These are phyloP conservation scores for Enteromius paludinosus DNA, from an alignment of 2,797 vertebrate genomes.

Conservation along the genomic window DNA sequence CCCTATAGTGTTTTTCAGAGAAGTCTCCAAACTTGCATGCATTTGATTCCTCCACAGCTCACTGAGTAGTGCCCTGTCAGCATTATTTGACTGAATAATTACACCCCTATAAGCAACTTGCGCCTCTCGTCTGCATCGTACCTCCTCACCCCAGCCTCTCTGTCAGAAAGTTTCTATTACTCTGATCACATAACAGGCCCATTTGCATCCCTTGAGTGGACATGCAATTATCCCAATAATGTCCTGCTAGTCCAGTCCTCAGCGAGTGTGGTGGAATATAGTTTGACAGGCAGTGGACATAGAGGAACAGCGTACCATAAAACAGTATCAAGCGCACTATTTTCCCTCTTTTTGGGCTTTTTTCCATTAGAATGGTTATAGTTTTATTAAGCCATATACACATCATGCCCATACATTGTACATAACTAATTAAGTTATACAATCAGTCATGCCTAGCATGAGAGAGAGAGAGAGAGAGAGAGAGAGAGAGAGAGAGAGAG, in stretches of 20 bases:
- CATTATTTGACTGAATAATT: slow-evolving; percentile 47
- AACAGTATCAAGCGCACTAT: neutral
- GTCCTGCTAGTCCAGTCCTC: slow-evolving; percentile 64
- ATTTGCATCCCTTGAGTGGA: slow-evolving; percentile 77
- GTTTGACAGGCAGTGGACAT: slow-evolving; percentile 73
- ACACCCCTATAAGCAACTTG: slow-evolving; percentile 22
- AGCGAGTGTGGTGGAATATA: slow-evolving; percentile 73
- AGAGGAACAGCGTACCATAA: slow-evolving; percentile 53
- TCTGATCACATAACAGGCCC: slow-evolving; percentile 74
- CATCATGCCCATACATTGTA: neutral
- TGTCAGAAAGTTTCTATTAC: slow-evolving; percentile 77
- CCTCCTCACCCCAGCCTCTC: slow-evolving; percentile 69
- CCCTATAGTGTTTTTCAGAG: neutral
- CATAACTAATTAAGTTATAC: neutral
- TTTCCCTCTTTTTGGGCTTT: neutral
- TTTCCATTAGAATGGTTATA: neutral
- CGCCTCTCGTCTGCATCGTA: slow-evolving; percentile 54
- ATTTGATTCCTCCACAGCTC: neutral
- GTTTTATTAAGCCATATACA: neutral
- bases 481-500: no score
- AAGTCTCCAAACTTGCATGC: neutral
- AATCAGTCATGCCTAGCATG: neutral
- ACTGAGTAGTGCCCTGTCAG: slow-evolving; percentile 17
- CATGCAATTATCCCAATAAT: slow-evolving; percentile 80
- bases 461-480: no score